Evolutionary conservation across 1,140 invertebrate genomes (phyloP), one percentile per base, ranked within the genome.

Genomic region (Drosophila mauritiana): DNA sequence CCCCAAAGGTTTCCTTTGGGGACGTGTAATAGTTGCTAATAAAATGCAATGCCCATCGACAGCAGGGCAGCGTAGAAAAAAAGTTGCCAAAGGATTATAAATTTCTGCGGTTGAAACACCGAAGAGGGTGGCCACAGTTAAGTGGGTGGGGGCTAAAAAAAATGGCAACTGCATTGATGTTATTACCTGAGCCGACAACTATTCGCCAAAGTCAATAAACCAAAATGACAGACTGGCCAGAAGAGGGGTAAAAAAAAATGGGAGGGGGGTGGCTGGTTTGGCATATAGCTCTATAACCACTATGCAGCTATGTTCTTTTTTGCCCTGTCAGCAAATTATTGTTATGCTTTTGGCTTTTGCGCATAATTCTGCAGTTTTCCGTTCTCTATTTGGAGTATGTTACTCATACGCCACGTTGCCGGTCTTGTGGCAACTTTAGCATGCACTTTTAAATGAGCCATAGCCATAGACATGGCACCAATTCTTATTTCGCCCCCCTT

Each of bases 131-230:
- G 25, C 13, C 17, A 31, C 17, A 31, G 40, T 40, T 42, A 22
- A 40, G 49, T 53, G 46, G 57, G 64, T 56, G 45, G 58, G 15
- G 37, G 20, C 40, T 13, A 25, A 89, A 89, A 88, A 89, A 89
- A 89, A 89, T 89, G 85, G 84, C 84, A 89, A 89, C 84, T 89
- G 84, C 84, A 89, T 89, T 78, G 84, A 89, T 89, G 85, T 89
- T 89, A 89, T 89, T 89, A 89, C 85, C 85, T 88, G 63, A 43
- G 70, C 85, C 74, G 85, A 76, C 85, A 89, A 88, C 85, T 89
- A 88, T 89, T 84, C 79, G 84, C 80, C 69, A 88, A 84, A 89
- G 84, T 89, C 84, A 89, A 89, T 89, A 89, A 89, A 89, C 80
- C 65, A 89, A 84, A 89, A 77, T 84, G 84, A 84, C 85, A 78